Conservation (phyloP, 2,888 invertebrate genomes). For the Macrophya annulata region DNA sequence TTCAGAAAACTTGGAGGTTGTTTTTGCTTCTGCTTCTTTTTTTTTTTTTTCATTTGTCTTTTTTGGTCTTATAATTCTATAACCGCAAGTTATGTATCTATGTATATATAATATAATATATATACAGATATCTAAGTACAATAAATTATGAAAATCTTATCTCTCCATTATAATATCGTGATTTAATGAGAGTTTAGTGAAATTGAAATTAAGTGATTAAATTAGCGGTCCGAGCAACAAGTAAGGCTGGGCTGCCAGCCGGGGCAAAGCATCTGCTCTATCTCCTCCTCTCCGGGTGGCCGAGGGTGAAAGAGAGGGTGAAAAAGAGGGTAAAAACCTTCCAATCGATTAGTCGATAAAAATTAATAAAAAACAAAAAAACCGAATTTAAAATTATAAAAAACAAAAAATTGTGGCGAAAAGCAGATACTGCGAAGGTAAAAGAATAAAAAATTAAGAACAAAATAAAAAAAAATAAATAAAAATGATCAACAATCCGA, state of each 20-base stretch:
- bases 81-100: no score
- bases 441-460: background rate
- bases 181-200: constrained; percentile 46
- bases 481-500: background rate
- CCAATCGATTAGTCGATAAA: constrained; percentile 22
- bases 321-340: background rate
- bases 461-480: background rate
- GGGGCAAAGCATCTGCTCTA: constrained; percentile 45
- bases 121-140: background rate
- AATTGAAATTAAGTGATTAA: constrained; percentile 51
- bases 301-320: background rate
- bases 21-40: no score
- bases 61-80: no score
- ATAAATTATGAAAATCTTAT: constrained; percentile 14
- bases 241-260: constrained; percentile 52
- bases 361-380: background rate
- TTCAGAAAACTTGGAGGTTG: no score
- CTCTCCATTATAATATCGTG: constrained; percentile 12
- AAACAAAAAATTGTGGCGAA: background rate
- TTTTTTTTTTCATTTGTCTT: no score
- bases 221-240: constrained; percentile 55
- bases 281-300: constrained; percentile 24
- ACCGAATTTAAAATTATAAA: background rate
- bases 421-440: background rate
- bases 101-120: no score